phyloP scores from a whole-genome alignment of 2,888 invertebrate genomes.

The Tetragonisca angustula region DNA sequence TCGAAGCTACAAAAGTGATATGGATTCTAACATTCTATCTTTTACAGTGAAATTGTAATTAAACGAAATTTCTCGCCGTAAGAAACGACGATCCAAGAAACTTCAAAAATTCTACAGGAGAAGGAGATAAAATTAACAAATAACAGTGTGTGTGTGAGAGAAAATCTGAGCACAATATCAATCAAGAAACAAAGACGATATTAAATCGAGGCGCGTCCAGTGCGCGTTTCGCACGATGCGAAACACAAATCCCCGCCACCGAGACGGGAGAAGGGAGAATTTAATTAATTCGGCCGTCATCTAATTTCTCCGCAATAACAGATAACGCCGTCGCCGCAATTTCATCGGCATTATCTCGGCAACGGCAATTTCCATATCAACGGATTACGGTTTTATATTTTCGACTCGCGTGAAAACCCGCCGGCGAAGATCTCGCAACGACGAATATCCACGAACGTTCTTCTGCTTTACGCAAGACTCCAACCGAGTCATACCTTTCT shows the following conservation, averaged over 20 bases:
- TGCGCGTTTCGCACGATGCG: background rate
- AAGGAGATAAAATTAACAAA: background rate
- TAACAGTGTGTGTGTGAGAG: background rate
- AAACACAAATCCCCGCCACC: background rate
- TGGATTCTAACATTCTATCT: no score
- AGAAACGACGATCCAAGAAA: background rate
- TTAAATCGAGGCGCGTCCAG: background rate
- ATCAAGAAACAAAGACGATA: background rate
- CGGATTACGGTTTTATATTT: constrained; percentile 23
- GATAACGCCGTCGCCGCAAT: constrained; percentile 30
- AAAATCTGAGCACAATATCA: background rate
- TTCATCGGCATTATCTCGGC: constrained; percentile 27
- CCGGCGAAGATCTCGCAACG: background rate
- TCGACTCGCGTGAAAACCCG: background rate
- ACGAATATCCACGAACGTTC: constrained; percentile 5
- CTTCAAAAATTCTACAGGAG: background rate
- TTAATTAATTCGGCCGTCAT: constrained; percentile 45
- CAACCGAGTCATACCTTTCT: no score
- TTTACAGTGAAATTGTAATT: no score
- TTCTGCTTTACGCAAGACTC: background rate
- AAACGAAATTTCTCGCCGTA: no score
- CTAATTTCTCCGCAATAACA: constrained; percentile 48
- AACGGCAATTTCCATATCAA: constrained; percentile 21
- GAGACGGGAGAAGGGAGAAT: constrained; percentile 10
- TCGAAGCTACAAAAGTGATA: no score